These are phyloP conservation scores for Troilus luridus DNA, from an alignment of 2,888 invertebrate genomes.

Conservation along the genomic window DNA sequence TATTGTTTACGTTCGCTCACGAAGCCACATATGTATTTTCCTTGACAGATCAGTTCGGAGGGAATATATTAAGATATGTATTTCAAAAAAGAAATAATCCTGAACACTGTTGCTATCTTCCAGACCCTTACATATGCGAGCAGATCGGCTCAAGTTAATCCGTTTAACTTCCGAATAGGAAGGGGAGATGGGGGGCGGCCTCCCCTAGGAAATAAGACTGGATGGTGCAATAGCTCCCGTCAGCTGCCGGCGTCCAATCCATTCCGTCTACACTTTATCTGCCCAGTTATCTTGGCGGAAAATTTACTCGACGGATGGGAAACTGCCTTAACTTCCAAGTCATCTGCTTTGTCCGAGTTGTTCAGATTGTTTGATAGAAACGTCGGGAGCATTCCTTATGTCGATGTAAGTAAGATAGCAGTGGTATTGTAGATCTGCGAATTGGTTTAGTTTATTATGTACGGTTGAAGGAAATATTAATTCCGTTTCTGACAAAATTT, in stretches of 20 bases:
- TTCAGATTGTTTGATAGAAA: not conserved
- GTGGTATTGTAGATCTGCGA: not conserved
- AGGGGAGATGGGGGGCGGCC: not conserved
- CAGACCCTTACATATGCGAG: slow-evolving; percentile 10
- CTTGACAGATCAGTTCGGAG: too few relatives aligned
- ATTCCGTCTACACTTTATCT: slow-evolving; percentile 22
- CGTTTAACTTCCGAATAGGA: not conserved
- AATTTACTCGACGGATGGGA: slow-evolving; percentile 17
- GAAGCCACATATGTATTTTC: too few relatives aligned
- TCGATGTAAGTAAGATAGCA: not conserved
- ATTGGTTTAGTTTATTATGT: not conserved
- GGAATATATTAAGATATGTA: not conserved
- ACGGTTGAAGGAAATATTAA: too few relatives aligned
- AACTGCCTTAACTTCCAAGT: not conserved
- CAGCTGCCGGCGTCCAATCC: slow-evolving; percentile 34
- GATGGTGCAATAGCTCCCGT: slow-evolving; percentile 19
- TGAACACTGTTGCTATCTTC: not conserved
- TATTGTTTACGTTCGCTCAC: too few relatives aligned
- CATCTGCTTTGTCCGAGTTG: not conserved
- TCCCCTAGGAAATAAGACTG: slow-evolving; percentile 36
- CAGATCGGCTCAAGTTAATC: slow-evolving; percentile 6
- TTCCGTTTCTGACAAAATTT: too few relatives aligned
- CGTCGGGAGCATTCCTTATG: not conserved
- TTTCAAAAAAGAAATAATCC: not conserved
- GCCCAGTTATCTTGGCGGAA: slow-evolving; percentile 19